A percentile compares a stretch with the other conserved stretches of the same genome.
phyloP scores from a whole-genome alignment of 1,140 invertebrate genomes.

The Pantala flavescens region DNA sequence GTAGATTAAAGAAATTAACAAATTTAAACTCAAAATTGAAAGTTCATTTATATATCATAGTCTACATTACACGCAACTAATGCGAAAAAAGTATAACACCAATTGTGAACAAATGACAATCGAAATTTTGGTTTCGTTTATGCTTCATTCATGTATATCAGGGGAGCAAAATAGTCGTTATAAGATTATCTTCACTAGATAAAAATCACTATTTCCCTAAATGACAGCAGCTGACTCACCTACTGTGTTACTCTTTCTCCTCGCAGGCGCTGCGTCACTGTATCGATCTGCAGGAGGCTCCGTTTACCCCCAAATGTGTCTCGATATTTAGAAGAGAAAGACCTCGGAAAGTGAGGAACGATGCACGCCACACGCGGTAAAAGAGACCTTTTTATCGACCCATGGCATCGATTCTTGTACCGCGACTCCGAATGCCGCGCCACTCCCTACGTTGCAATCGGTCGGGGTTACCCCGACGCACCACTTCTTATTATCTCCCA shows the following conservation, averaged over 20 bases:
- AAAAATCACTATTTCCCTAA: background rate
- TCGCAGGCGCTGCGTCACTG: background rate
- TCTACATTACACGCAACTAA: too few species aligned
- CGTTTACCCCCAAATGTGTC: background rate
- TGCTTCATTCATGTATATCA: too few species aligned
- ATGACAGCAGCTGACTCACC: conserved; percentile 3
- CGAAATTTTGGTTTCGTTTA: too few species aligned
- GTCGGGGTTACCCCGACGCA: background rate
- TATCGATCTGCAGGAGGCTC: background rate
- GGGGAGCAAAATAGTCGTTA: too few species aligned
- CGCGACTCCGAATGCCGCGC: background rate
- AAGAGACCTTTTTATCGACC: background rate
- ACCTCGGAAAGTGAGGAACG: background rate
- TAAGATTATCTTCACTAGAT: too few species aligned
- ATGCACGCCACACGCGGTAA: background rate
- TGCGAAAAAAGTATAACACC: too few species aligned
- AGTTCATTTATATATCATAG: too few species aligned
- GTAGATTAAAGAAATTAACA: too few species aligned
- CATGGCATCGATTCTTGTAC: conserved; percentile 4
- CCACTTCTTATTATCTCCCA: background rate
- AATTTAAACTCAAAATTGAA: too few species aligned
- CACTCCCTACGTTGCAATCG: background rate
- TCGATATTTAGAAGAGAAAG: background rate
- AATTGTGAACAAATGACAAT: too few species aligned
- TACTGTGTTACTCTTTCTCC: background rate